Conservation (phyloP, 1,140 invertebrate genomes). For the Heterodera carotae region DNA sequence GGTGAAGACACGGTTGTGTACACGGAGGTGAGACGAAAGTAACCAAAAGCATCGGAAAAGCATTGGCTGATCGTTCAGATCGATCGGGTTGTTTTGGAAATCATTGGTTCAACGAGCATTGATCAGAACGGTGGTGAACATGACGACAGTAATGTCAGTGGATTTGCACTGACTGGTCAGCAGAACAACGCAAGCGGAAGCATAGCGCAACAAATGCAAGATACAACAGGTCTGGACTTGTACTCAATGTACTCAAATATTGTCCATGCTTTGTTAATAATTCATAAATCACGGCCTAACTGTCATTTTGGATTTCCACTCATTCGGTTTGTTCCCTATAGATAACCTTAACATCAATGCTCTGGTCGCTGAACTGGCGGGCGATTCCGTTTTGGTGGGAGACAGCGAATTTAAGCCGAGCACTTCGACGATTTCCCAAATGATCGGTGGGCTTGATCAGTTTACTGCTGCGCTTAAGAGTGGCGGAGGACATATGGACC, state of each 20-base stretch:
- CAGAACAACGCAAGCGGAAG: not conserved
- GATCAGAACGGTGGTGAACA: constrained; percentile 5
- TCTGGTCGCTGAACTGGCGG: not conserved
- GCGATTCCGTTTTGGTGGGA: not conserved
- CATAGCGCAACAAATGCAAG: not conserved
- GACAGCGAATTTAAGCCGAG: not conserved
- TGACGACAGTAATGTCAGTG: not conserved
- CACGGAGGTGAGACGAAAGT: constrained; percentile 14
- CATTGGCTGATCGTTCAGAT: constrained; percentile 15
- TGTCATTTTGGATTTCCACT: constrained; percentile 3
- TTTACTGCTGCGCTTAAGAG: not conserved
- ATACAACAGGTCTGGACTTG: not conserved
- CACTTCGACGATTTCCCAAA: not conserved
- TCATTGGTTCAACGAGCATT: constrained; percentile 15
- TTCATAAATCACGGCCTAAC: too few species aligned
- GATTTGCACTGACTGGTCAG: not conserved
- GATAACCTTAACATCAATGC: not conserved
- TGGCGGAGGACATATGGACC: not conserved
- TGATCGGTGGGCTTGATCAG: not conserved
- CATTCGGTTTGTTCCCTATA: not conserved
- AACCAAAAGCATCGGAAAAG: not conserved
- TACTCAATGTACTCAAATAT: too few species aligned
- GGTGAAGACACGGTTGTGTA: constrained; percentile 27
- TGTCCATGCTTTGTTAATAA: too few species aligned
- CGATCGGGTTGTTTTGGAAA: constrained; percentile 21